phyloP scores from a whole-genome alignment of 1,140 invertebrate genomes.

The Probaryconus sp. region DNA sequence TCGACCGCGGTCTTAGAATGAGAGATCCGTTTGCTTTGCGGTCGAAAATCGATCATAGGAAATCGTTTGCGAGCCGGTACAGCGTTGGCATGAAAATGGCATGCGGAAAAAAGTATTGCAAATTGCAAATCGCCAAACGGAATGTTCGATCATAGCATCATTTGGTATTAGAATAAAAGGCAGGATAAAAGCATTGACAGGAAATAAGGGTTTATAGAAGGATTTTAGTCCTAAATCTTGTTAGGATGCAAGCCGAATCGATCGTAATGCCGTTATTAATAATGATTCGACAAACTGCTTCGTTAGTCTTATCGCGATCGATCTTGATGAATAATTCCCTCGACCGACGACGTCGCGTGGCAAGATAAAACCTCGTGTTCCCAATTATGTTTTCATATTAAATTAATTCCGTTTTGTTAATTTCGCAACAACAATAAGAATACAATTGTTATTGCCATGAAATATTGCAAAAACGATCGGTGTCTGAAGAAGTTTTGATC shows the following conservation, averaged over 20 bases:
- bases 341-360: constrained; percentile 56
- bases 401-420: constrained; percentile 4
- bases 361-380: constrained; percentile 57
- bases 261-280: constrained; percentile 53
- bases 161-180: too few species aligned
- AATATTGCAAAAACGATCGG: too few species aligned
- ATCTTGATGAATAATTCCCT: constrained; percentile 59
- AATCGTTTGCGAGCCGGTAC: constrained; percentile 46
- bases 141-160: constrained; percentile 43
- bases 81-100: constrained; percentile 53
- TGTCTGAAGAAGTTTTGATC: too few species aligned
- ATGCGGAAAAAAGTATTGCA: constrained; percentile 45
- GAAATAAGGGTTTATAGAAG: constrained; percentile 52
- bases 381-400: constrained; percentile 48
- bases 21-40: constrained; percentile 57
- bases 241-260: constrained; percentile 48
- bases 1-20: constrained; percentile 42
- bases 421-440: constrained; percentile 40
- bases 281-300: constrained; percentile 58
- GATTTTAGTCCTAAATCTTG: constrained; percentile 44
- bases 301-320: constrained; percentile 62
- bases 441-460: too few species aligned
- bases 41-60: constrained; percentile 50
- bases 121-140: constrained; percentile 58
- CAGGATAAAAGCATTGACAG: too few species aligned